These are phyloP conservation scores for Erinaceus europaeus DNA, from an alignment of 2,113 vertebrate genomes.

Conservation along the genomic window DNA sequence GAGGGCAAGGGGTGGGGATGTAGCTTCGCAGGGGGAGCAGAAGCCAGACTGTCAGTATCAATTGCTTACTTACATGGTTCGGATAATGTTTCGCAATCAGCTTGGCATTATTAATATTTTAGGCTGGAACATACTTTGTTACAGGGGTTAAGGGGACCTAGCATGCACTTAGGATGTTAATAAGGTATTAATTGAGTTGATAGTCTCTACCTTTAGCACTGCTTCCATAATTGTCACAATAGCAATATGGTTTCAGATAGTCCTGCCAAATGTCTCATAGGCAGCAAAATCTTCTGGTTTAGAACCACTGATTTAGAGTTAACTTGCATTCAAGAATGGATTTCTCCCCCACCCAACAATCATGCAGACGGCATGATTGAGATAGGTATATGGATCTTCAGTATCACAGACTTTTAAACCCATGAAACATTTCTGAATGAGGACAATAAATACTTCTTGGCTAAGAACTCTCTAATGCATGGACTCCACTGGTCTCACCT, in stretches of 20 bases:
- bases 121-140: not conserved
- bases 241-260: not conserved
- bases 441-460: too few species aligned
- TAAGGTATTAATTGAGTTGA: too few species aligned
- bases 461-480: too few species aligned
- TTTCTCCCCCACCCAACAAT: too few species aligned
- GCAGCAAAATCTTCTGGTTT: not conserved
- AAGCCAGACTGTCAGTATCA: not conserved
- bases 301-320: not conserved
- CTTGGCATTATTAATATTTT: not conserved
- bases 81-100: not conserved
- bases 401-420: too few species aligned
- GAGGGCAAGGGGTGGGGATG: too few species aligned
- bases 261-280: not conserved
- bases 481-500: accelerated
- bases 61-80: not conserved
- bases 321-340: not conserved
- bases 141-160: not conserved
- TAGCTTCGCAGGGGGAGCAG: not conserved
- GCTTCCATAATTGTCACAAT: not conserved
- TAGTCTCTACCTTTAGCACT: not conserved
- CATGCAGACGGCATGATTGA: too few species aligned
- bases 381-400: too few species aligned
- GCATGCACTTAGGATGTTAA: not conserved
- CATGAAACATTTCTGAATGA: too few species aligned